These are phyloP conservation scores for Arctia plantaginis DNA, from an alignment of 2,888 invertebrate genomes.

Conservation along the genomic window DNA sequence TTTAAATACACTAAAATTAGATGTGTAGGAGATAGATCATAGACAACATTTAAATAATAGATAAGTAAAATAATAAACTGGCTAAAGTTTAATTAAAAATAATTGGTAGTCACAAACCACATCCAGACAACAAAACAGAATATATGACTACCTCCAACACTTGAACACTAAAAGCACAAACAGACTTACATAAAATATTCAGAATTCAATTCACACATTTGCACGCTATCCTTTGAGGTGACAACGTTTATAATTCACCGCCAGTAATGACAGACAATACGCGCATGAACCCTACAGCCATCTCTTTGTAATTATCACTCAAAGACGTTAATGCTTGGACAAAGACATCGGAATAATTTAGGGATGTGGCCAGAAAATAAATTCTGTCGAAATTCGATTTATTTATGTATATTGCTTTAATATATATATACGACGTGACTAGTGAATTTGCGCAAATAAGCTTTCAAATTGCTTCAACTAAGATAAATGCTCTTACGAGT, in stretches of 20 bases:
- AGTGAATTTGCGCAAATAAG: too few relatives aligned
- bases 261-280: slow-evolving; percentile 54
- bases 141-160: neutral
- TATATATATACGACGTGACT: too few relatives aligned
- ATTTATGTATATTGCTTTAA: too few relatives aligned
- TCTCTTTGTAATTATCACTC: slow-evolving; percentile 61
- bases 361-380: slow-evolving; percentile 9
- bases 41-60: too few relatives aligned
- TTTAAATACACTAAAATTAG: too few relatives aligned
- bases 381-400: too few relatives aligned
- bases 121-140: neutral
- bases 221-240: slow-evolving; percentile 49
- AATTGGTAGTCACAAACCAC: neutral
- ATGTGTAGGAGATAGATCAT: too few relatives aligned
- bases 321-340: slow-evolving; percentile 56
- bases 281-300: slow-evolving; percentile 53
- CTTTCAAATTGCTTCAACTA: too few relatives aligned
- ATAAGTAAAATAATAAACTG: neutral
- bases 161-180: slow-evolving; percentile 9
- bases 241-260: slow-evolving; percentile 52
- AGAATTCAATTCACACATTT: slow-evolving; percentile 49
- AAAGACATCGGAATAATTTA: slow-evolving; percentile 26
- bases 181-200: slow-evolving; percentile 36
- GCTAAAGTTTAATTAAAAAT: neutral
- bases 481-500: too few relatives aligned